Percentiles rank a stretch among this genome's conserved stretches.
Conservation (phyloP, 2,797 vertebrate species). For the Cossypha niveicapilla region DNA sequence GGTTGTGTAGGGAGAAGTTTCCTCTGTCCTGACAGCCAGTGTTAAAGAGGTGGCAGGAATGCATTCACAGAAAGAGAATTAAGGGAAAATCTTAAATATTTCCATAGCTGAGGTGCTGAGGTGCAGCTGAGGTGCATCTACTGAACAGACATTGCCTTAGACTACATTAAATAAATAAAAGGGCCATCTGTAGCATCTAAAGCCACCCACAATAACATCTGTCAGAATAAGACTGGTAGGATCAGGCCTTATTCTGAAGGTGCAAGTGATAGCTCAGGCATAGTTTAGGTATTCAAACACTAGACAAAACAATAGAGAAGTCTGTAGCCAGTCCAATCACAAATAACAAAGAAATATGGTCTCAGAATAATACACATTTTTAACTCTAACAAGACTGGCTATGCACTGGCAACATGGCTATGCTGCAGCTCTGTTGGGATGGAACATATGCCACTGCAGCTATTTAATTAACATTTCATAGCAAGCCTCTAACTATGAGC, state of each 20-base stretch:
- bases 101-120: neutral
- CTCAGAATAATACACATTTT: neutral
- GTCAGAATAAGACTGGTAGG: neutral
- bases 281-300: neutral
- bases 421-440: neutral
- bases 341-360: neutral
- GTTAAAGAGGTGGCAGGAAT: neutral
- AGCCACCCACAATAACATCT: neutral
- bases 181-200: neutral
- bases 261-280: neutral
- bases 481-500: neutral
- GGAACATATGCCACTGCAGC: neutral
- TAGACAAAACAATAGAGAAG: neutral
- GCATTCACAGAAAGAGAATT: neutral
- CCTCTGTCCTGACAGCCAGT: neutral
- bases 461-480: constrained; percentile 46
- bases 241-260: neutral
- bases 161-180: neutral
- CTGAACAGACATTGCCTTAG: neutral
- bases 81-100: neutral
- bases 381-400: neutral
- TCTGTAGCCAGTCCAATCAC: neutral
- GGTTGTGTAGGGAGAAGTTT: neutral
- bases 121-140: neutral
- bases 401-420: accelerated